Evolutionary conservation across 2,113 vertebrate species (phyloP).

Genomic region (Callocephalon fimbriatum): DNA sequence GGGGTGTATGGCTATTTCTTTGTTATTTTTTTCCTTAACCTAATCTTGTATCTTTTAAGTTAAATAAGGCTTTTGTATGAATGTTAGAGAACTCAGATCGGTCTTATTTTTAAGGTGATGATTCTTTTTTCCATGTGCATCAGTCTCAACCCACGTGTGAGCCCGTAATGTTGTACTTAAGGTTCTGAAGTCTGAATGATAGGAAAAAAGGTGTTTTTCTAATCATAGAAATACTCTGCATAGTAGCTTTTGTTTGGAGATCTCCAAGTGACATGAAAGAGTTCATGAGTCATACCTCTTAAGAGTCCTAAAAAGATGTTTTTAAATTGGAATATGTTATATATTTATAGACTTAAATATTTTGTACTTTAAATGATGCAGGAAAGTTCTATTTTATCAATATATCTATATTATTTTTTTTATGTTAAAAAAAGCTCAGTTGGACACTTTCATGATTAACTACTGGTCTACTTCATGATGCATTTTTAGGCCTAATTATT

Average conservation of each 20-base stretch:
- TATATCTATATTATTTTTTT: background rate
- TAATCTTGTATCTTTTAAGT: background rate
- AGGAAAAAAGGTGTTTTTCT: background rate
- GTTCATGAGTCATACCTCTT: background rate
- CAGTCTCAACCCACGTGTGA: rapidly evolving
- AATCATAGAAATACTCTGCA: background rate
- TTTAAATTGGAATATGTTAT: background rate
- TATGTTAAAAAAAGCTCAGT: background rate
- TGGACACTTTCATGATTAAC: background rate
- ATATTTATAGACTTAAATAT: background rate
- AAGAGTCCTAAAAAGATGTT: background rate
- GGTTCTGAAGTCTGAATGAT: background rate
- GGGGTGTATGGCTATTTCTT: background rate
- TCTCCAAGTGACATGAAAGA: background rate
- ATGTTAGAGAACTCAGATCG: background rate
- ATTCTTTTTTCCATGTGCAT: background rate
- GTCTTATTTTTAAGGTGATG: background rate
- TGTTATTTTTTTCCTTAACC: background rate
- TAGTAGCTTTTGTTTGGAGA: background rate
- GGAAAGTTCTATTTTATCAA: background rate
- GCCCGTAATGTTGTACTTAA: background rate
- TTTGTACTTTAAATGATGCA: background rate
- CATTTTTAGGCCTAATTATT: background rate
- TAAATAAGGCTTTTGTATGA: background rate
- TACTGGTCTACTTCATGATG: background rate